A percentile compares a stretch with the other conserved stretches of the same genome.
phyloP scores from a whole-genome alignment of 2,797 vertebrate species.

The Eidolon dupreanum region DNA sequence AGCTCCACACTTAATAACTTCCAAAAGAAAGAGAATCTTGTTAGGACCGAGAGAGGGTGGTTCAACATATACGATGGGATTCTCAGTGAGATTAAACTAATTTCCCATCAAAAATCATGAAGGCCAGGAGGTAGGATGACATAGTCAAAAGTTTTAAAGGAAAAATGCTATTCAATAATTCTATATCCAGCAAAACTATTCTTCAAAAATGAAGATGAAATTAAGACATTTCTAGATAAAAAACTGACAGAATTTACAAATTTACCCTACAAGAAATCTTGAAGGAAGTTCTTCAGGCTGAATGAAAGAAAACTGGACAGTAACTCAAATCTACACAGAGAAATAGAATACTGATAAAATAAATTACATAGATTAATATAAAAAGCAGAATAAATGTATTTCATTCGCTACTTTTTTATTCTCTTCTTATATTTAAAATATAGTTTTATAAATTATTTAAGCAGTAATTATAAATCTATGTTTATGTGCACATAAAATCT shows the following conservation, averaged over 20 bases:
- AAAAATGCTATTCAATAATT: background rate
- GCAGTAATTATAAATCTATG: background rate
- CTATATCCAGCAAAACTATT: background rate
- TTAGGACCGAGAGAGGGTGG: background rate
- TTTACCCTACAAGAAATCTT: background rate
- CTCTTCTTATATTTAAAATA: constrained; percentile 26
- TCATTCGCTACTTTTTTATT: background rate
- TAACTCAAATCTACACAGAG: background rate
- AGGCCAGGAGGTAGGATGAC: background rate
- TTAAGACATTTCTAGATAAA: background rate
- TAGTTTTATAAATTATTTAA: background rate
- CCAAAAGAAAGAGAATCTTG: background rate
- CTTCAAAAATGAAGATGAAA: background rate
- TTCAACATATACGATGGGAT: background rate
- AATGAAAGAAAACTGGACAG: background rate
- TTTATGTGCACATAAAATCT: background rate
- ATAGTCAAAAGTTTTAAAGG: background rate
- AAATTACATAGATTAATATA: background rate
- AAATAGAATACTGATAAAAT: background rate
- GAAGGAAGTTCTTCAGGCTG: background rate
- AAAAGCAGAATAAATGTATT: background rate
- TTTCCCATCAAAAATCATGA: background rate
- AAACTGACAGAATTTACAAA: background rate
- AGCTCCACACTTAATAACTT: background rate
- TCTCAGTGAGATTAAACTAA: background rate